phyloP scores from a whole-genome alignment of 1,140 invertebrate species.

The Neotoxoptera formosana region DNA sequence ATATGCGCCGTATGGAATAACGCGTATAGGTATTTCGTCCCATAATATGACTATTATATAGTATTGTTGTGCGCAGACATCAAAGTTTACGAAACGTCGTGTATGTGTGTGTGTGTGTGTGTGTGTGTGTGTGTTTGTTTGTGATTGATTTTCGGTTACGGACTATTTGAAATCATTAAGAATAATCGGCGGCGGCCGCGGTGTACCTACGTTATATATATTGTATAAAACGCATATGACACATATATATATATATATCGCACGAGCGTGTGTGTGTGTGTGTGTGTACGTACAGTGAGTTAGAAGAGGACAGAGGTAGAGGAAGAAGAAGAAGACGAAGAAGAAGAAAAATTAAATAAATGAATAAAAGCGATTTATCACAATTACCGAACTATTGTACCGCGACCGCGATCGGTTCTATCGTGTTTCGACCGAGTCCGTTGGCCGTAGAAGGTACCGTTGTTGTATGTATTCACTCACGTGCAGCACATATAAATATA shows the following conservation, averaged over 20 bases:
- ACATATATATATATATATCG: neutral
- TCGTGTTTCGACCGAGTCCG: neutral
- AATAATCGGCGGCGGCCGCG: neutral
- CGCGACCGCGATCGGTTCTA: neutral
- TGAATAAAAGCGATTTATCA: slow-evolving; percentile 53
- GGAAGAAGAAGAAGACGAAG: neutral
- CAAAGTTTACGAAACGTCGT: slow-evolving; percentile 4
- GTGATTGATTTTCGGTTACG: slow-evolving; percentile 44
- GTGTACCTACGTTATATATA: neutral
- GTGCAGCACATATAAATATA: neutral
- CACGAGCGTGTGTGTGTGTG: neutral
- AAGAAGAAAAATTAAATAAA: slow-evolving; percentile 7
- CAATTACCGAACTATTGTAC: slow-evolving; percentile 48
- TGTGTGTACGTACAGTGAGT: neutral
- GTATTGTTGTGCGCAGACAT: slow-evolving; percentile 1
- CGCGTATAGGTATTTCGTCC: neutral
- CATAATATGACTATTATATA: neutral
- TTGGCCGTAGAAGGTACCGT: slow-evolving; percentile 36
- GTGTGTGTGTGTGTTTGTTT: neutral
- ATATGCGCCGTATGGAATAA: neutral
- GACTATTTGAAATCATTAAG: slow-evolving; percentile 33
- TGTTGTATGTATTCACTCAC: neutral
- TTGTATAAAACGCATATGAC: neutral
- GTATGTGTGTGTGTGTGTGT: neutral
- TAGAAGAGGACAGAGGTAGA: neutral